Conservation (phyloP, 1,140 invertebrate species). For the Drosophila baimaii region DNA sequence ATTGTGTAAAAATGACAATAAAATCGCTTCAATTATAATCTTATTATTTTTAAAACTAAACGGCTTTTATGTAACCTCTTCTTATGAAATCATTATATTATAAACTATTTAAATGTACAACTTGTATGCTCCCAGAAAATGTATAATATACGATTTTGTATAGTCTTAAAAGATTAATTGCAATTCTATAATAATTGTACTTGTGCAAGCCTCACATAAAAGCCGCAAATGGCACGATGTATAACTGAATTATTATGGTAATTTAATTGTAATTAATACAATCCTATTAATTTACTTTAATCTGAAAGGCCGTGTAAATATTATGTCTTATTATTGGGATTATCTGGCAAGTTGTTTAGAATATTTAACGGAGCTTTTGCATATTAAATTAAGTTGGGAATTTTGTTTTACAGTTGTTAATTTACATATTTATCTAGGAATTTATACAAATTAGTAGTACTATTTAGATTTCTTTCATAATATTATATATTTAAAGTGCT, state of each 20-base stretch:
- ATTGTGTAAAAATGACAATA: neutral
- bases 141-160: neutral
- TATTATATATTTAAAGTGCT: neutral
- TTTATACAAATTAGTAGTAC: no score
- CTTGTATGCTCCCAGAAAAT: no score
- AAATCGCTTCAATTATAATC: neutral
- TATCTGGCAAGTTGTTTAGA: no score
- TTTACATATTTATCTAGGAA: no score
- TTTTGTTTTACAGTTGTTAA: no score
- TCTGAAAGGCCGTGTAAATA: neutral
- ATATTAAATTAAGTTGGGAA: no score
- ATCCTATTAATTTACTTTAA: conserved; percentile 4
- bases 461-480: no score
- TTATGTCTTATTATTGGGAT: neutral
- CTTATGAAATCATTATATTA: neutral
- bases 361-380: neutral
- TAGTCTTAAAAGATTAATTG: neutral
- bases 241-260: neutral
- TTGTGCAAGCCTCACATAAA: neutral
- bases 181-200: neutral
- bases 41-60: neutral
- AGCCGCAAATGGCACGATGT: no score
- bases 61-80: neutral
- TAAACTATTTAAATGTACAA: neutral
- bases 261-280: conserved; percentile 2